These are phyloP conservation scores for Cyanoramphus novaezelandiae DNA, from an alignment of 2,113 vertebrate species.

Conservation along the genomic window DNA sequence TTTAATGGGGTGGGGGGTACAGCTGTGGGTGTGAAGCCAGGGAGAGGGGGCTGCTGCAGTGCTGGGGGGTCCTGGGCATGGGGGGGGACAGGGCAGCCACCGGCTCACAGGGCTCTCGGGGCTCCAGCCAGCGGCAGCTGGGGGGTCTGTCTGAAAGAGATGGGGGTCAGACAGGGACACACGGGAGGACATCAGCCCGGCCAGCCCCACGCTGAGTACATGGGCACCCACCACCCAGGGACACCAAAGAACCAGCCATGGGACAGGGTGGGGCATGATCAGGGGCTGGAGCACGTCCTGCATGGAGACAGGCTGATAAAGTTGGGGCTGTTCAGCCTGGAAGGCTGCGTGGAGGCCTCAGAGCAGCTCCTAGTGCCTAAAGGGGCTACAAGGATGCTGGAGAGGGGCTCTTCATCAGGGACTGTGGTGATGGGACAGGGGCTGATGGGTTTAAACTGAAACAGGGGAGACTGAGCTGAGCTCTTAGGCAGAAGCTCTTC, in stretches of 20 bases:
- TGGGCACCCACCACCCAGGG: background rate
- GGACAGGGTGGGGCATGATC: too few relatives aligned
- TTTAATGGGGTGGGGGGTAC: background rate
- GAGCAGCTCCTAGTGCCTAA: background rate
- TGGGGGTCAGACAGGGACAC: background rate
- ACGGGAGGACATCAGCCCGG: fast-evolving
- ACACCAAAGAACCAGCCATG: background rate
- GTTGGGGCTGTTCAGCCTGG: background rate
- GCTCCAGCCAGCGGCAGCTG: background rate
- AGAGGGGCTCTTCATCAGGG: background rate
- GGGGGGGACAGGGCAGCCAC: background rate
- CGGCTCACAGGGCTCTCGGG: fast-evolving
- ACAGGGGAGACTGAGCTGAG: too few relatives aligned
- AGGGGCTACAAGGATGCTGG: background rate
- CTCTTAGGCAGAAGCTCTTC: too few relatives aligned
- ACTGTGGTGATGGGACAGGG: too few relatives aligned
- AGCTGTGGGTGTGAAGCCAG: background rate
- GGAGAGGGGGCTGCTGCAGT: fast-evolving
- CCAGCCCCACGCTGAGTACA: background rate
- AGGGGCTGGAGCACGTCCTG: background rate
- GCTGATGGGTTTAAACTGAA: too few relatives aligned
- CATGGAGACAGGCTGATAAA: background rate
- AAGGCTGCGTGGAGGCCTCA: background rate
- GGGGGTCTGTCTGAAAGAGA: background rate
- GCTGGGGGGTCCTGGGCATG: background rate